These are phyloP conservation scores for Ataeniobius toweri DNA, from an alignment of 2,797 vertebrate genomes.

Conservation along the genomic window DNA sequence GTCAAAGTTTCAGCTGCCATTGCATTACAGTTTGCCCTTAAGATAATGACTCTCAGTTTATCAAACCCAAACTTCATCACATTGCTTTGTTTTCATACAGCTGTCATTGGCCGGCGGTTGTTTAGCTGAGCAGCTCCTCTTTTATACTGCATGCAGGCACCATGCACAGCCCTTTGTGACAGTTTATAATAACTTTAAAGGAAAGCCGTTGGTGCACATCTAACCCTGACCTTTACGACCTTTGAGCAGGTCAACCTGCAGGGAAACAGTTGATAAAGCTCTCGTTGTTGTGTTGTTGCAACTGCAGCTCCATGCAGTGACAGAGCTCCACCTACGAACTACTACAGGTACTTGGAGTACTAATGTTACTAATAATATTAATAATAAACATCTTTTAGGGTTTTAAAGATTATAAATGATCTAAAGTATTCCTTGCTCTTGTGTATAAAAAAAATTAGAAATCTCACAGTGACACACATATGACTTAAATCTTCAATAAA, in stretches of 20 bases:
- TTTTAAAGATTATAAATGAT: background rate
- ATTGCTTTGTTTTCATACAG: background rate
- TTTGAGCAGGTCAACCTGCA: background rate
- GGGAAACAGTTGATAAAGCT: background rate
- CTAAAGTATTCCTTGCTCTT: background rate
- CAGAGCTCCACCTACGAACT: background rate
- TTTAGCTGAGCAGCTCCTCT: background rate
- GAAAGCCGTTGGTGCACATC: background rate
- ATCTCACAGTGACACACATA: background rate
- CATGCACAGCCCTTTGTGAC: background rate
- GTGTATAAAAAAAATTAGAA: background rate
- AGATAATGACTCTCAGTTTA: too few species aligned
- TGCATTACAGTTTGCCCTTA: too few species aligned
- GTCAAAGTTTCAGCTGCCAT: too few species aligned
- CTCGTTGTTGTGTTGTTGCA: background rate
- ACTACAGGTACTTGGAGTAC: background rate
- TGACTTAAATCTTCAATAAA: background rate
- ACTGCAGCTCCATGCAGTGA: background rate
- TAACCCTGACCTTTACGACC: background rate
- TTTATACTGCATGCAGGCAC: background rate
- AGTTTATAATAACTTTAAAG: constrained; percentile 4
- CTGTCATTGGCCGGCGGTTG: background rate
- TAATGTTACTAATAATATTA: too few species aligned
- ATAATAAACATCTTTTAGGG: too few species aligned
- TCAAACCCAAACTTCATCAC: background rate